Evolutionary conservation across 2,797 vertebrate species (phyloP).

Genomic region (Rhodeus uyekii): DNA sequence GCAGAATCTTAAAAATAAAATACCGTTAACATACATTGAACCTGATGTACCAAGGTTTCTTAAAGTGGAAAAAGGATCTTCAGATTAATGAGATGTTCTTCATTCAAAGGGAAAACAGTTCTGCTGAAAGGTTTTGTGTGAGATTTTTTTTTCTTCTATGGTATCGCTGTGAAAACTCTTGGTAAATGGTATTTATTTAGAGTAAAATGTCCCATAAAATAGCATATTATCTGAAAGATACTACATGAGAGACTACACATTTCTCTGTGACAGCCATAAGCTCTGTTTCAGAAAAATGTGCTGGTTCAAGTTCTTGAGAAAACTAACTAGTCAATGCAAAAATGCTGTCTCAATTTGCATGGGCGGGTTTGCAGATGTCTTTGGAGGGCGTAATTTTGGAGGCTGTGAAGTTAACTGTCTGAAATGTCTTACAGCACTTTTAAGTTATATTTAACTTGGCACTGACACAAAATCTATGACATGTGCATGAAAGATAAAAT

Average conservation of each 20-base stretch:
- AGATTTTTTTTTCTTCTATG: background rate
- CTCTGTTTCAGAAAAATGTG: background rate
- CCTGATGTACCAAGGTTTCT: background rate
- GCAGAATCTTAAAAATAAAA: background rate
- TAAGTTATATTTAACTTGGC: slow-evolving; percentile 3
- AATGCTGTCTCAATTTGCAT: background rate
- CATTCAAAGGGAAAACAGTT: background rate
- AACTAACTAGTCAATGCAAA: background rate
- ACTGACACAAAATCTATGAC: slow-evolving; percentile 14
- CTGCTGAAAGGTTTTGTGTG: background rate
- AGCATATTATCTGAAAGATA: background rate
- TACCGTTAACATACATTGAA: background rate
- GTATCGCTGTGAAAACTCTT: background rate
- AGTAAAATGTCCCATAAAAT: background rate
- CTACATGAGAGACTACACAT: background rate
- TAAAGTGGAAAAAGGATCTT: background rate
- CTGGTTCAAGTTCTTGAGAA: background rate
- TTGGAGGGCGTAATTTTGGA: background rate
- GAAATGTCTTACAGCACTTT: background rate
- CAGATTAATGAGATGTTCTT: background rate
- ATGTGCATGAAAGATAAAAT: slow-evolving; percentile 5
- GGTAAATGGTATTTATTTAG: background rate
- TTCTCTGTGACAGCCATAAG: background rate
- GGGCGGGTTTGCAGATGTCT: background rate
- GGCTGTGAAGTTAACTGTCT: background rate